Evolutionary conservation across 2,797 vertebrate species (phyloP).

Genomic region (Melanotaenia boesemani): DNA sequence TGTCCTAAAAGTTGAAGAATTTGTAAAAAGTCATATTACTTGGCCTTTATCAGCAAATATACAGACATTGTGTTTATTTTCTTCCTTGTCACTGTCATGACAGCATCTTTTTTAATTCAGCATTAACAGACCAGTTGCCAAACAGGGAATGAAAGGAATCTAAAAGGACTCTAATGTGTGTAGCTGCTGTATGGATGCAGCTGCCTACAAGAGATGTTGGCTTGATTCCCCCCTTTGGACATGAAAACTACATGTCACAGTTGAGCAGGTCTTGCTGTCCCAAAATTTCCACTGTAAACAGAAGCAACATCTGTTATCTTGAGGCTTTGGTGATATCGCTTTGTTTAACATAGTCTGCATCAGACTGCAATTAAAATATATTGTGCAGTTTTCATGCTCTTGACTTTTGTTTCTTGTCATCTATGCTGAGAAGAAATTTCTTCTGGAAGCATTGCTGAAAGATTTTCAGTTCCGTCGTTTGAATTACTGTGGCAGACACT

Average conservation of each 20-base stretch:
- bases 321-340: conserved; percentile 23
- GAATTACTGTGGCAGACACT: conserved; percentile 50
- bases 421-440: conserved; percentile 8
- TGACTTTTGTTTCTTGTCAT: conserved; percentile 29
- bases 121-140: conserved; percentile 27
- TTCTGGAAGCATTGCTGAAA: conserved; percentile 14
- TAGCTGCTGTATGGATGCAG: conserved; percentile 47
- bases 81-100: conserved; percentile 22
- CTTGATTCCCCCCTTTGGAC: conserved; percentile 64
- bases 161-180: conserved; percentile 59
- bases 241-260: conserved; percentile 58
- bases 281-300: conserved; percentile 64
- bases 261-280: conserved; percentile 47
- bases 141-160: conserved; percentile 56
- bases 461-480: conserved; percentile 38
- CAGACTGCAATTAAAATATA: conserved; percentile 30
- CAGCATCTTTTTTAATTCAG: conserved; percentile 19
- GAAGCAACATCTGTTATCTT: conserved; percentile 57
- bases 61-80: conserved; percentile 11
- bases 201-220: conserved; percentile 60
- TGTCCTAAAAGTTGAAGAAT: not conserved
- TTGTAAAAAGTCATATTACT: conserved; percentile 7
- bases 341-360: conserved; percentile 42
- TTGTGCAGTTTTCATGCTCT: conserved; percentile 20
- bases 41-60: conserved; percentile 8